Base-by-base conservation (phyloP, 2,888 invertebrate genomes). In the Phyto melanocephala region DNA sequence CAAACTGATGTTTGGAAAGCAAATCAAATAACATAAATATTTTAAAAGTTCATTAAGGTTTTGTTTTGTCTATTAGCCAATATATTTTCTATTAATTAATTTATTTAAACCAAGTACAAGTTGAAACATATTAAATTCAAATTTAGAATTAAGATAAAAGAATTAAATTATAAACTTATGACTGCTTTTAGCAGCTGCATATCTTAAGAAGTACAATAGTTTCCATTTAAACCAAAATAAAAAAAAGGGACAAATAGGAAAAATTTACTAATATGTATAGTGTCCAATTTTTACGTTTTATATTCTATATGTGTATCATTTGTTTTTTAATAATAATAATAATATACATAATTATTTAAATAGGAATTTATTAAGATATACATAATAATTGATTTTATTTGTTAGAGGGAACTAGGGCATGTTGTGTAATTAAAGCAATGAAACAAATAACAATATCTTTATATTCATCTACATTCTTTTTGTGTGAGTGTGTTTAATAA, bases 361-460 rank as follows among this genome's bases (percentile, higher is more conserved):
- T 47, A 22, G 63, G 13, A 62, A 70, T 56, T 56, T 56, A 71
- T 75, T 58, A 40, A 47, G 35, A 37, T 68, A 52, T 71, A 58
- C 33, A 33, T 65, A 79, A n/a, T n/a, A n/a, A 56, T 62, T 20
- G 22, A 15, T 60, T 63, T 58, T n/a, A n/a, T n/a, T 42, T 60
- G 24, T 67, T 45, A 77, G 45, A 54, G 65, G 65, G 24, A 50
- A 67, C 7, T 60, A 62, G 68, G 40, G 42, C 58, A 22, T 65
- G 37, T 60, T 52, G 33, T 17, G 58, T 60, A 72, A 50, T 72
- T 67, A 67, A 79, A 72, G 72, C 72, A 72, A 79, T 67, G 62
- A 78, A 74, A 79, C 60, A 79, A 79, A 52, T 63, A 77, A 79
- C 52, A 52, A 67, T 28, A 13, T 28, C 10, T 15, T n/a, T 17